Evolutionary conservation across 2,888 invertebrate genomes (phyloP).

Genomic region (Drosophila anomalata): DNA sequence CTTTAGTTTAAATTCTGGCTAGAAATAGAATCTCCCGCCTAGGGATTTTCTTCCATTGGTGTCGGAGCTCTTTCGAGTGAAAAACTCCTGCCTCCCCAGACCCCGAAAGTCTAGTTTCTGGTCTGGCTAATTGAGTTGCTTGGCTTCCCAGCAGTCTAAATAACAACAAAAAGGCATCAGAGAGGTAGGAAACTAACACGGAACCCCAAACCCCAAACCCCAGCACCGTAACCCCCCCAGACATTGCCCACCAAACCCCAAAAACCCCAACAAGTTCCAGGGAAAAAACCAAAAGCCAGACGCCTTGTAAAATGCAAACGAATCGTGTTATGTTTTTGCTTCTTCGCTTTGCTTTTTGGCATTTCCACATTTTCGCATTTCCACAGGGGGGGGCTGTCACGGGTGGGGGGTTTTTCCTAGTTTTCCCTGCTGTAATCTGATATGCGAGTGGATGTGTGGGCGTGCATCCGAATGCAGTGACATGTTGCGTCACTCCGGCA

Average conservation of each 20-base stretch:
- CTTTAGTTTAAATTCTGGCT: background rate
- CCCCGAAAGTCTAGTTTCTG: slow-evolving; percentile 30
- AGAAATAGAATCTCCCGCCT: background rate
- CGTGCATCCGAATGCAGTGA: slow-evolving; percentile 25
- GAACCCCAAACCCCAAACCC: slow-evolving; percentile 5
- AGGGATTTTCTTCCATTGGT: background rate
- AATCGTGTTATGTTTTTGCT: slow-evolving; percentile 30
- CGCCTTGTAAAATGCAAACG: slow-evolving; percentile 59
- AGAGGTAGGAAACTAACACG: slow-evolving; percentile 16
- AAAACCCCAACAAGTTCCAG: background rate
- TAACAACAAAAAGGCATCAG: background rate
- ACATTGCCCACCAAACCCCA: background rate
- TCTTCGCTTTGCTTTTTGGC: slow-evolving; percentile 10
- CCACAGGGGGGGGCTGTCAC: background rate
- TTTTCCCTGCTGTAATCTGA: slow-evolving; percentile 65
- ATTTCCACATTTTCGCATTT: slow-evolving; percentile 28
- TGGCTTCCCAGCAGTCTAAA: slow-evolving; percentile 59
- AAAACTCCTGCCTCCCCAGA: slow-evolving; percentile 1
- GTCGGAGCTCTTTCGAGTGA: background rate
- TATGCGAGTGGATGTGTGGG: slow-evolving; percentile 41
- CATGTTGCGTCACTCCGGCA: slow-evolving; percentile 46
- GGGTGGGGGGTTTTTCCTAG: slow-evolving; percentile 62
- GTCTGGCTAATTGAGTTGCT: slow-evolving; percentile 75
- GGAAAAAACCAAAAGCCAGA: slow-evolving; percentile 41
- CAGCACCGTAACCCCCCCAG: slow-evolving; percentile 6